These are phyloP conservation scores for Chelidonichthys spinosus DNA, from an alignment of 2,797 vertebrate species.

Conservation along the genomic window DNA sequence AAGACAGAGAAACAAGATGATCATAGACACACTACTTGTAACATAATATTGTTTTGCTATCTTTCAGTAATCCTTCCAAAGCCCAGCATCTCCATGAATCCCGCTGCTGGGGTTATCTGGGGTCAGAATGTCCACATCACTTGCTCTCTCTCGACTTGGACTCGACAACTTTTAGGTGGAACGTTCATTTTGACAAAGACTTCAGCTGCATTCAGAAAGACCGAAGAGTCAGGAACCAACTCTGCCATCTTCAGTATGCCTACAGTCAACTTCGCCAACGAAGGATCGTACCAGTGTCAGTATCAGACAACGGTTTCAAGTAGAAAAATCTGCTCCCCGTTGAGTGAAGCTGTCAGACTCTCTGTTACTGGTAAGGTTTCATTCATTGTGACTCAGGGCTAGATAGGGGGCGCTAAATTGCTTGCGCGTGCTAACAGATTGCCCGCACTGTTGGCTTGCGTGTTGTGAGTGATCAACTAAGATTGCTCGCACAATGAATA, in stretches of 20 bases:
- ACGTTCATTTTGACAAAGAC: neutral
- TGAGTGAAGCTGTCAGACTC: slow-evolving; percentile 7
- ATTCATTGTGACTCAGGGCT: too few species aligned
- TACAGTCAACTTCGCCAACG: neutral
- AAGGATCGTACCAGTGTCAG: slow-evolving; percentile 12
- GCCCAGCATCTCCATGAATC: neutral
- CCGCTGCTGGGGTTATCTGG: neutral
- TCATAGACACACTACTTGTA: neutral
- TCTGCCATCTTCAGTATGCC: neutral
- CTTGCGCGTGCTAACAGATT: too few species aligned
- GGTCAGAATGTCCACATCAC: neutral
- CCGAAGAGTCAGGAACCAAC: neutral
- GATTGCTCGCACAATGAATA: too few species aligned
- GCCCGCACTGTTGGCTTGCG: too few species aligned
- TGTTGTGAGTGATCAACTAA: too few species aligned
- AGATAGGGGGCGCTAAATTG: too few species aligned
- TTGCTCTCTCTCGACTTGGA: neutral
- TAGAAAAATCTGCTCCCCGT: neutral
- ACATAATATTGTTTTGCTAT: neutral
- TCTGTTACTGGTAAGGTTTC: neutral
- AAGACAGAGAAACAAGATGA: too few species aligned
- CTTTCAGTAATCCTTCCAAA: neutral
- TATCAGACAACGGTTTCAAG: neutral
- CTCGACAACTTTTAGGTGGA: neutral
- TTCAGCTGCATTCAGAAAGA: neutral